These are phyloP conservation scores for Rutpela maculata DNA, from an alignment of 2,888 invertebrate genomes.

Conservation along the genomic window DNA sequence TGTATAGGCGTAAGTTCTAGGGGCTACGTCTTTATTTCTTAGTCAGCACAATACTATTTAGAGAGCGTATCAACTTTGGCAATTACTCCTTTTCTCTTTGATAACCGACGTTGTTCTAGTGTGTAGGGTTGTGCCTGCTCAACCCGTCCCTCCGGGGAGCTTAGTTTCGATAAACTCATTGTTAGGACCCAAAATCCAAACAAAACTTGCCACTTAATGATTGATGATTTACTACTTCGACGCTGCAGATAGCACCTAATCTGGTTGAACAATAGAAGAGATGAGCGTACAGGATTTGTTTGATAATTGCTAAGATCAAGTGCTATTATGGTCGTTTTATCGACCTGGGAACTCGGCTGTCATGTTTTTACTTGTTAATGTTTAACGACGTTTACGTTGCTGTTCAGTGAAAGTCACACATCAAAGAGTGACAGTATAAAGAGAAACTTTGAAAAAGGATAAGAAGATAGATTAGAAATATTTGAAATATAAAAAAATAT, in stretches of 20 bases:
- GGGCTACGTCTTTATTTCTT: conserved; percentile 38
- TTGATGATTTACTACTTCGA: conserved; percentile 62
- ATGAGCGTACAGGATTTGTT: conserved; percentile 62
- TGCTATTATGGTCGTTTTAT: conserved; percentile 50
- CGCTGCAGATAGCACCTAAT: conserved; percentile 62
- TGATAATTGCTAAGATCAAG: conserved; percentile 62
- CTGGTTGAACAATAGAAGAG: conserved; percentile 64
- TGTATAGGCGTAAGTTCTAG: conserved; percentile 13
- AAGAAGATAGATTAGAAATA: neutral
- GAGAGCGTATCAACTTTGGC: conserved; percentile 55
- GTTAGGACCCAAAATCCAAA: conserved; percentile 62
- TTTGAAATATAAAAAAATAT: too few relatives aligned
- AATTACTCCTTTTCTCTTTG: conserved; percentile 59
- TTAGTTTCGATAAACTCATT: conserved; percentile 61
- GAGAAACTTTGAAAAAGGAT: neutral
- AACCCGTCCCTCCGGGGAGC: conserved; percentile 52
- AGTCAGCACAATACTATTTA: conserved; percentile 50
- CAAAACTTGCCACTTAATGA: conserved; percentile 66
- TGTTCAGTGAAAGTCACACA: conserved; percentile 14
- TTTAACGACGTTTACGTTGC: conserved; percentile 27
- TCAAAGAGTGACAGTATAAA: conserved; percentile 28
- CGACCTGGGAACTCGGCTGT: conserved; percentile 16
- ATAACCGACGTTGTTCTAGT: conserved; percentile 39
- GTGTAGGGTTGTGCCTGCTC: conserved; percentile 2
- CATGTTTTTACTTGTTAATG: conserved; percentile 33